These are phyloP conservation scores for Stenurella melanura DNA, from an alignment of 2,888 invertebrate genomes.

Conservation along the genomic window DNA sequence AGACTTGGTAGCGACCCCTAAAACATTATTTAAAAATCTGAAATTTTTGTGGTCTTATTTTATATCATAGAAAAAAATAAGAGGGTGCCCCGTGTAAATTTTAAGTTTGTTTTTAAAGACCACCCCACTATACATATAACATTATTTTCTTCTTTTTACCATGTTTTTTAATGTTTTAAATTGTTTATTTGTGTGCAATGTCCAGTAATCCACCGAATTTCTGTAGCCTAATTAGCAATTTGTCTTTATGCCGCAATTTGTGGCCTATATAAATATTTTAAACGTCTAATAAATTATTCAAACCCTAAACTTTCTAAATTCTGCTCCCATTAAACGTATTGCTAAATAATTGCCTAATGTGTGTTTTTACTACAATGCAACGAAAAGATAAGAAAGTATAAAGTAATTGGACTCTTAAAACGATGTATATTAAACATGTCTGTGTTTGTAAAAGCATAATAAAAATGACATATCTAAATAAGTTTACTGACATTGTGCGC, in stretches of 20 bases:
- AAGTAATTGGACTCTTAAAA: neutral
- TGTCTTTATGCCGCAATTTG: neutral
- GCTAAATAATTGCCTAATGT: slow-evolving; percentile 17
- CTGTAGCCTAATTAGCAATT: no score
- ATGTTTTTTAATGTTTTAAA: no score
- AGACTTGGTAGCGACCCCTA: no score
- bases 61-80: no score
- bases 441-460: neutral
- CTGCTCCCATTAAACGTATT: neutral
- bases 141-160: no score
- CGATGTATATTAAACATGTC: neutral
- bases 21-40: no score
- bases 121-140: no score
- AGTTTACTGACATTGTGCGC: neutral
- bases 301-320: slow-evolving; percentile 12
- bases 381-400: slow-evolving; percentile 17
- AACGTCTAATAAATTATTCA: slow-evolving; percentile 12
- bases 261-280: neutral
- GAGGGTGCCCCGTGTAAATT: no score
- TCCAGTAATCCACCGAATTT: no score
- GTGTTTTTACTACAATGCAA: neutral
- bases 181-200: no score
- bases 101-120: no score
- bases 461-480: neutral
- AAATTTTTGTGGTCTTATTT: no score